phyloP scores from a whole-genome alignment of 1,140 invertebrate species.

The Gonatopus flavifemur region DNA sequence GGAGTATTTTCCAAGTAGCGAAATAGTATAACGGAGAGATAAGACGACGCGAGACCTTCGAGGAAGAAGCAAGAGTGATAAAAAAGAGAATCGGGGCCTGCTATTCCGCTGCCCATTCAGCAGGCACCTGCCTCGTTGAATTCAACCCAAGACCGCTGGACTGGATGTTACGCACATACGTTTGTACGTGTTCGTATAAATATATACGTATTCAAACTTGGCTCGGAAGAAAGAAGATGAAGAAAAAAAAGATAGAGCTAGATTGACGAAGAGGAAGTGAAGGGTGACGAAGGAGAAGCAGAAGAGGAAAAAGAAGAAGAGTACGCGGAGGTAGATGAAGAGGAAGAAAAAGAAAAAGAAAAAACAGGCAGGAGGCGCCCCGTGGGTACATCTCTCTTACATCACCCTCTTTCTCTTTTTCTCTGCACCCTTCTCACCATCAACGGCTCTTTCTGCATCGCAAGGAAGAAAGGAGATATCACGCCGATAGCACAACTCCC shows the following conservation, averaged over 20 bases:
- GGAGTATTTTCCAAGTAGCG: no score
- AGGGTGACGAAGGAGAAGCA: background rate
- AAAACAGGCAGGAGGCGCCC: conserved; percentile 15
- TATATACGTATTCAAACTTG: no score
- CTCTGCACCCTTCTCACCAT: conserved; percentile 15
- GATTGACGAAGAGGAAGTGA: background rate
- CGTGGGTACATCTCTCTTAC: conserved; percentile 33
- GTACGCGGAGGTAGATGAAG: conserved; percentile 2
- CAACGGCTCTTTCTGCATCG: conserved; percentile 1
- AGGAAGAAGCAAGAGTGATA: background rate
- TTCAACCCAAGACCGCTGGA: conserved; percentile 23
- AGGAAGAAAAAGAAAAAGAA: background rate
- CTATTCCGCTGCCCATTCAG: conserved; percentile 29
- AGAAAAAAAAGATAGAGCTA: background rate
- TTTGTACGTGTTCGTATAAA: background rate
- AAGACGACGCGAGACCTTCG: conserved; percentile 2
- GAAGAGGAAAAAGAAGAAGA: background rate
- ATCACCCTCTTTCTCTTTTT: conserved; percentile 21
- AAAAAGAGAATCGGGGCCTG: conserved; percentile 4
- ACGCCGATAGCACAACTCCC: conserved; percentile 23
- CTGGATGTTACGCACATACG: conserved; percentile 1
- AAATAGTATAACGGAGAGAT: conserved; percentile 9
- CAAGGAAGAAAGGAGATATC: conserved; percentile 24
- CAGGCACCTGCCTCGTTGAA: conserved; percentile 38
- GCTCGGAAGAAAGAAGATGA: background rate